phyloP scores from a whole-genome alignment of 2,797 vertebrate species.

The Gallinago nigripennis region DNA sequence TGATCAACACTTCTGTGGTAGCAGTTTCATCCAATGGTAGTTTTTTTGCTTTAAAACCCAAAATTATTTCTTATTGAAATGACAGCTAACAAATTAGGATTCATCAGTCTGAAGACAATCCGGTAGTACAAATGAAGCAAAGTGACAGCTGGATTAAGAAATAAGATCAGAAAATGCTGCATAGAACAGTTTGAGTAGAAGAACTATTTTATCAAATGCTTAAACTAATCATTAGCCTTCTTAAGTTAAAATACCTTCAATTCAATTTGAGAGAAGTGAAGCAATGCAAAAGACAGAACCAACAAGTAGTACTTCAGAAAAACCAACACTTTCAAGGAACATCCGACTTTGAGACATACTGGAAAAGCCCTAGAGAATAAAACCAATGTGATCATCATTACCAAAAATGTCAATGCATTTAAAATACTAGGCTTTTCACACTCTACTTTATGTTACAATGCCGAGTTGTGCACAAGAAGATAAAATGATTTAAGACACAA shows the following conservation, averaged over 20 bases:
- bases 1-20: not conserved
- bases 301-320: not conserved
- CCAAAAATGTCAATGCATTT: not conserved
- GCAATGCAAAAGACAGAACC: not conserved
- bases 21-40: not conserved
- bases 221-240: not conserved
- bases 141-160: not conserved
- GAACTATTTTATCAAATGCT: not conserved
- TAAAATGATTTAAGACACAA: not conserved
- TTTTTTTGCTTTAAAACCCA: not conserved
- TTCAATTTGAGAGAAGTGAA: not conserved
- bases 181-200: not conserved
- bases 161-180: not conserved
- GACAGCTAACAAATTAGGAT: not conserved
- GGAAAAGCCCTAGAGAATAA: not conserved
- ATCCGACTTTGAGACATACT: not conserved
- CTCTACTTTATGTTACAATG: not conserved
- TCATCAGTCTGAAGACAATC: not conserved
- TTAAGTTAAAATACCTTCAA: not conserved
- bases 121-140: not conserved
- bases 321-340: not conserved
- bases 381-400: not conserved
- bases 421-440: not conserved
- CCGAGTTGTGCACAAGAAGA: not conserved
- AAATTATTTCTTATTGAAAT: not conserved